Conservation (phyloP, 2,888 invertebrate species). For the Athalia cordata region DNA sequence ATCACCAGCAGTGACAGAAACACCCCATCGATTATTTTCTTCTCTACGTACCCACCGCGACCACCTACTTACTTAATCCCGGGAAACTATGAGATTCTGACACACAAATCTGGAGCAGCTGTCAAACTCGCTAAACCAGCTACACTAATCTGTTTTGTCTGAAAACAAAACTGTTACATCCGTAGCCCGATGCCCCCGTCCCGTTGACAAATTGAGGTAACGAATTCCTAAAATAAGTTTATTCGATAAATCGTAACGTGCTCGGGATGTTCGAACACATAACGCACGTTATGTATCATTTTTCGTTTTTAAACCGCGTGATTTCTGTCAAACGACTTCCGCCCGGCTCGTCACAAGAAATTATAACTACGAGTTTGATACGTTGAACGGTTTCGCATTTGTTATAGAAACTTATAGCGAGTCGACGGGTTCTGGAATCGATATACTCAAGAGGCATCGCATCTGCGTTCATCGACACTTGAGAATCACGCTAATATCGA, state of each 20-base stretch:
- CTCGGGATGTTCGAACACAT: background rate
- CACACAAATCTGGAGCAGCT: conserved; percentile 37
- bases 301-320: background rate
- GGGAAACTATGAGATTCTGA: background rate
- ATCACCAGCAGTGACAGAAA: background rate
- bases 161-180: conserved; percentile 27
- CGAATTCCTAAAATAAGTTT: conserved; percentile 18
- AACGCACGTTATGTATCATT: background rate
- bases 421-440: background rate
- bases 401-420: background rate
- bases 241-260: background rate
- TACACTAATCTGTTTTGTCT: conserved; percentile 41
- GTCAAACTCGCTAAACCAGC: conserved; percentile 28
- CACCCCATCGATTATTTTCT: conserved; percentile 18
- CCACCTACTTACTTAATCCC: too few species aligned
- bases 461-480: conserved; percentile 8
- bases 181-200: background rate
- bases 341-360: too few species aligned
- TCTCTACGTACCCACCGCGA: background rate
- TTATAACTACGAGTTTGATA: too few species aligned
- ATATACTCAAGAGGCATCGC: background rate
- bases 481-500: background rate
- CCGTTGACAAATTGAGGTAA: conserved; percentile 37
- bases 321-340: background rate
- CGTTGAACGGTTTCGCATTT: too few species aligned